A percentile compares a stretch with the other conserved stretches of the same genome.
phyloP scores from a whole-genome alignment of 2,888 invertebrate genomes.

The Cephus nigrinus region DNA sequence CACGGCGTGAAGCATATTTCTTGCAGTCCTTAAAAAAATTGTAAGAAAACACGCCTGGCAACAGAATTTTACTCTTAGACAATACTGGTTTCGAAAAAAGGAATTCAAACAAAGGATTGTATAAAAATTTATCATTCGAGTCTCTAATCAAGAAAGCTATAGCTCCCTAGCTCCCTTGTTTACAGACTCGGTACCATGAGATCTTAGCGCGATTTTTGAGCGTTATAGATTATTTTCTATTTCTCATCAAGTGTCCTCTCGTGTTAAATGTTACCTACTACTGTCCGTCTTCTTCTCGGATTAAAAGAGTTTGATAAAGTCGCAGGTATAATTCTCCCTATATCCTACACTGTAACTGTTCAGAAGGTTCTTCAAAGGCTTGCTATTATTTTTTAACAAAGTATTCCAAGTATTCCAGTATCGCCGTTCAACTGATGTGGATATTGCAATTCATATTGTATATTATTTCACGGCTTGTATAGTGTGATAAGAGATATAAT shows the following conservation, averaged over 20 bases:
- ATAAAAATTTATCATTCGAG: constrained; percentile 22
- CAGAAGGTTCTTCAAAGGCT: not conserved
- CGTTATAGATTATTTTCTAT: not conserved
- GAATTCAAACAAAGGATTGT: constrained; percentile 1
- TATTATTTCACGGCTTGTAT: constrained; percentile 33
- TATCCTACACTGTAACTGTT: not conserved
- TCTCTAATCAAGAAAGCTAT: constrained; percentile 32
- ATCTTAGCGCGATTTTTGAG: not conserved
- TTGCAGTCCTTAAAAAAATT: not conserved
- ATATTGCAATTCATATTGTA: constrained; percentile 26
- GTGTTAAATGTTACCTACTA: not conserved
- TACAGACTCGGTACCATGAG: constrained; percentile 32
- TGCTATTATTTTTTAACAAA: constrained; percentile 3
- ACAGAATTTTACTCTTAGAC: not conserved
- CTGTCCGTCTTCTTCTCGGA: not conserved
- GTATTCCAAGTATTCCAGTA: constrained; percentile 25
- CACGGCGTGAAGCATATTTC: not conserved
- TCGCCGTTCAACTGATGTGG: constrained; percentile 20
- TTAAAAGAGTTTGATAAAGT: not conserved
- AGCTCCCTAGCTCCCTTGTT: constrained; percentile 33
- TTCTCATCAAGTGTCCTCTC: not conserved
- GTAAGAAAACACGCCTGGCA: not conserved
- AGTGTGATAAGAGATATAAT: constrained; percentile 23
- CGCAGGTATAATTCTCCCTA: not conserved
- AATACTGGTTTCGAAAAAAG: not conserved